These are phyloP conservation scores for Rhinatrema bivittatum DNA, from an alignment of 2,797 vertebrate genomes.

Conservation along the genomic window DNA sequence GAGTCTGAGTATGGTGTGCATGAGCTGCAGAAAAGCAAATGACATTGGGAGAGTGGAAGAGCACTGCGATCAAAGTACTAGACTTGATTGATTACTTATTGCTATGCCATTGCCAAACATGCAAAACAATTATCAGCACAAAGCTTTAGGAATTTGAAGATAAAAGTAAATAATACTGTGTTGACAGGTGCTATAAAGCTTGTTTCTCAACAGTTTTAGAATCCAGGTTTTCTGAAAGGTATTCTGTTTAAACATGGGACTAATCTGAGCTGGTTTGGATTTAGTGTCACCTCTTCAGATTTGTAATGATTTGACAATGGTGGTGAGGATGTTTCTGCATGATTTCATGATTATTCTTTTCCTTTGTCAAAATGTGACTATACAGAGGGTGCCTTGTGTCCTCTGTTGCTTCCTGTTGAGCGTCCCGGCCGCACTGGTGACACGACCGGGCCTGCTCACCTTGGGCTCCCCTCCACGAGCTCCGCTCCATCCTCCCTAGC, in stretches of 20 bases:
- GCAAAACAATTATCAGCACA: slow-evolving; percentile 29
- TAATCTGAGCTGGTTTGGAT: no score
- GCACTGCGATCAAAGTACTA: neutral
- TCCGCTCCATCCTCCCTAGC: no score
- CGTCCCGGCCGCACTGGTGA: no score
- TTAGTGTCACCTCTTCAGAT: no score
- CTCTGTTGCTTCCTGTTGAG: no score
- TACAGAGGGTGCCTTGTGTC: no score
- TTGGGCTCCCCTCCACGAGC: no score
- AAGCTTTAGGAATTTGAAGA: slow-evolving; percentile 17
- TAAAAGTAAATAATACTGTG: slow-evolving; percentile 12
- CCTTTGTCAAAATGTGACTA: no score
- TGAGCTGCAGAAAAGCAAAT: slow-evolving; percentile 21
- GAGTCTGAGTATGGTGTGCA: slow-evolving; percentile 1
- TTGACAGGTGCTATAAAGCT: neutral
- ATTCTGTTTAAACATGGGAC: neutral
- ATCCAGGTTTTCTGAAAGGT: neutral
- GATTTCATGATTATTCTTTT: no score
- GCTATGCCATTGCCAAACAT: slow-evolving; percentile 3
- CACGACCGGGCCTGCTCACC: no score
- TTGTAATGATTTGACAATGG: no score
- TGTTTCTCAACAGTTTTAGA: slow-evolving; percentile 14
- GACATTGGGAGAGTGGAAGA: neutral
- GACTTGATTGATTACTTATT: slow-evolving; percentile 32
- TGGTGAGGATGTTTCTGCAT: no score